Evolutionary conservation across 23 tunicate species (phyloP), one percentile per base, ranked within the genome.

Genomic region (Styela clava): DNA sequence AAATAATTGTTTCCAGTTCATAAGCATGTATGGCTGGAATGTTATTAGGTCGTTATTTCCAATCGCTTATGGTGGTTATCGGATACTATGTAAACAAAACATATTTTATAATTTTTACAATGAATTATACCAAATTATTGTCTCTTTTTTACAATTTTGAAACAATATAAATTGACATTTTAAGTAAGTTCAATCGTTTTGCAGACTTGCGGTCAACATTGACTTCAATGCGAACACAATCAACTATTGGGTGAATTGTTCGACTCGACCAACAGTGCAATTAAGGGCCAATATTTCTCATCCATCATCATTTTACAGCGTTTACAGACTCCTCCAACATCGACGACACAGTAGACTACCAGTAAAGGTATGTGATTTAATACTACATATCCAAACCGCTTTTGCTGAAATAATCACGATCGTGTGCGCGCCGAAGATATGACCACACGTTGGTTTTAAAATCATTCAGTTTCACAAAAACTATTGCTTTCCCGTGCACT

Each of bases 191-290:
- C n/a, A n/a, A n/a, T n/a, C n/a, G n/a, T 77, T 33, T 37, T 35
- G 2, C 79, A 93, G 98, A 61, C 73, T 93, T 27, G 81, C 93
- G 2, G 89, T 88, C 33, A 87, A 84, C 69, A 88, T 93, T 64
- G 90, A 87, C 69, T 93, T 88, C 86, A 63, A 65, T 24, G 27
- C 61, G 1, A 93, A 93, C 79, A 64, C 74, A 0, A 78, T 93
- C 29, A 83, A 80, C 62, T 93, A 93, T 36, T 93, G 98, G 98
- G 78, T 88, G 16, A 93, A 93, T 69, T 93, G 98, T 62, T 76
- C 81, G 19, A 71, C 83, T 67, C 83, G 69, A 24, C 78, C 33
- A 18, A 20, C 51, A 37, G 52, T 65, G 18, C 62, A 82, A 85
- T 35, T 78, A 34, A 52, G 77, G 26, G 68, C 32, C 22, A 86